Evolutionary conservation across 2,888 invertebrate species (phyloP).

Genomic region (Megamerina dolium): DNA sequence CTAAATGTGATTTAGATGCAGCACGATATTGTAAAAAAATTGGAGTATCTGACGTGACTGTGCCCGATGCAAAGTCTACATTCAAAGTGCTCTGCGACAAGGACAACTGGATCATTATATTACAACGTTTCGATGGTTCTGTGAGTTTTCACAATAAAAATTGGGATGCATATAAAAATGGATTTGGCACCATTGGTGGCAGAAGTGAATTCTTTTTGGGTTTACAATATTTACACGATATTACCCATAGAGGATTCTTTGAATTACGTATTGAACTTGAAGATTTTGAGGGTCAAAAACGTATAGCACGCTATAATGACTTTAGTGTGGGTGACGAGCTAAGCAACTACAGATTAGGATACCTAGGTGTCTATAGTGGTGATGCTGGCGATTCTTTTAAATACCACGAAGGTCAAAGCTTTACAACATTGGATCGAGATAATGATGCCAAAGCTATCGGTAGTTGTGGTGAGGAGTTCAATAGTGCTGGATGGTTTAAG

Average conservation of each 20-base stretch:
- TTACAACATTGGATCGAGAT: conserved; percentile 13
- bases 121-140: conserved; percentile 11
- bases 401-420: conserved; percentile 11
- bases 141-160: conserved; percentile 11
- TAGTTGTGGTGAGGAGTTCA: conserved; percentile 11
- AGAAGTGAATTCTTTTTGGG: conserved; percentile 12
- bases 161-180: conserved; percentile 8
- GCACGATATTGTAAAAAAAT: not conserved
- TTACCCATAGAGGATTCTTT: conserved; percentile 1
- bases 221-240: conserved; percentile 7
- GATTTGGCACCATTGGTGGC: conserved; percentile 8
- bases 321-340: conserved; percentile 11
- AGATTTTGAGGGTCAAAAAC: conserved; percentile 4
- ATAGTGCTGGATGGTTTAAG: conserved; percentile 14
- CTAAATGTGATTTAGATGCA: too few relatives aligned
- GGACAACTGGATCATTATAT: conserved; percentile 7
- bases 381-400: conserved; percentile 12
- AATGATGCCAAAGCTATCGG: conserved; percentile 12
- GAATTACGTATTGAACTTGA: conserved; percentile 10
- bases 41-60: conserved; percentile 3
- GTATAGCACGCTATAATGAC: conserved; percentile 8
- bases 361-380: conserved; percentile 9
- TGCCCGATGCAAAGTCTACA: not conserved
- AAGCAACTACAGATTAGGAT: conserved; percentile 5
- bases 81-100: conserved; percentile 4